A percentile compares a stretch with the other conserved stretches of the same genome.
These are phyloP conservation scores for Alethe diademata DNA, from an alignment of 2,113 vertebrate species.

Conservation along the genomic window DNA sequence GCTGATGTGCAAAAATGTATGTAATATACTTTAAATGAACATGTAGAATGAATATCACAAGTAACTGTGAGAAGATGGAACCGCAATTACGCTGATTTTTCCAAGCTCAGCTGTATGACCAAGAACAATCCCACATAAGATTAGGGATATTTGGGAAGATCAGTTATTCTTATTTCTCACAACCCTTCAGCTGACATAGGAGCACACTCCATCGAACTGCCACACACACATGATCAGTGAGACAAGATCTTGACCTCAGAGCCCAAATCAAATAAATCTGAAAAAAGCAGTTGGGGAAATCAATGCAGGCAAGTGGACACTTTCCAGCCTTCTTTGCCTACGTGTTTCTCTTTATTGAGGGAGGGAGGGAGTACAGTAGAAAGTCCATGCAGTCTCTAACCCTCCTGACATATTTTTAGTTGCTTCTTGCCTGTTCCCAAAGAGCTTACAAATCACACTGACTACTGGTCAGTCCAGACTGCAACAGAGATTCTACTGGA, in stretches of 20 bases:
- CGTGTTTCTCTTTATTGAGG: background rate
- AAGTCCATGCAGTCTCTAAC: background rate
- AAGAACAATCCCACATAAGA: background rate
- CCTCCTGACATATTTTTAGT: background rate
- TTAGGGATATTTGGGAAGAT: background rate
- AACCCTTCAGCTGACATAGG: background rate
- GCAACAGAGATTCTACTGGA: background rate
- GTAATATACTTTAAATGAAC: background rate
- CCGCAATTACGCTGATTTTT: background rate
- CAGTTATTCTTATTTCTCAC: background rate
- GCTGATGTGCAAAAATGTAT: background rate
- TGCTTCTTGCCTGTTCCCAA: background rate
- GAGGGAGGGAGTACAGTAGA: background rate
- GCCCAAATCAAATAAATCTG: background rate
- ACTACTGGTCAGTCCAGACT: background rate
- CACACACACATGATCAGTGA: background rate
- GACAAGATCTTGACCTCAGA: background rate
- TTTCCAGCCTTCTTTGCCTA: background rate
- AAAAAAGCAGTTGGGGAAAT: background rate
- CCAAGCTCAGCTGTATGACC: background rate
- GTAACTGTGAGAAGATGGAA: background rate
- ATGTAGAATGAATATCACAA: background rate
- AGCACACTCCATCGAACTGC: background rate
- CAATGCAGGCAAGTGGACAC: background rate
- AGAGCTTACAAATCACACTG: background rate